Base-by-base conservation (phyloP, 35 echinoderm and acorn worm genomes). In the Heliocidaris erythrogramma region DNA sequence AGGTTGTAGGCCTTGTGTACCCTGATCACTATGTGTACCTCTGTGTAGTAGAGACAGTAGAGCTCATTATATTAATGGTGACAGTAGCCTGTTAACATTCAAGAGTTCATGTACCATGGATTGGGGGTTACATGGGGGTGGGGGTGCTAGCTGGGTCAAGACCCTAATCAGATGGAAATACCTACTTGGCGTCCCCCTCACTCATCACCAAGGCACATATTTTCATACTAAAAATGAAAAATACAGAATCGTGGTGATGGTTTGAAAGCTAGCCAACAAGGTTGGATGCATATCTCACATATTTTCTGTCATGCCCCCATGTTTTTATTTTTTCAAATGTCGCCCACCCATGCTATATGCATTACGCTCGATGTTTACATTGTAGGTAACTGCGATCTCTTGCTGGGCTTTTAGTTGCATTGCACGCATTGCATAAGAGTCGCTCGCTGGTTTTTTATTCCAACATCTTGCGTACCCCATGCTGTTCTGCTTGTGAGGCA, bases 271-370 rank as follows among this genome's bases (percentile, higher is more conserved):
- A 78, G 65, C 65, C 65, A 78, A 78, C 65, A 78, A 7, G 65
- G 65, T 78, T 5, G 65, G 17, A 78, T 78, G 65, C 65, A 78
- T 78, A 78, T 78, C 65, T 78, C 18, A 78, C 65, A 78, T 78
- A 78, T 78, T 78, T 78, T 78, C 65, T 78, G 65, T 78, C 65
- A 78, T 78, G 65, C 65, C 65, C 65, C 65, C 65, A 21, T 78
- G 65, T 78, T 78, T 78, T n/a, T 18, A 78, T 78, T 78, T 78
- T 78, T 78, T 78, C 65, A 78, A 78, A 78, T 78, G 65, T 78
- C 65, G 65, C 65, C 65, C 65, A 21, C 65, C 65, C 65, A 78
- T 78, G 65, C 65, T n/a, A 78, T 78, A 78, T 78, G n/a, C 65
- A 78, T 78, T 78, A 78, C 65, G 65, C 65, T 27, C 17, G 65